A percentile compares a stretch with the other conserved stretches of the same genome.
Evolutionary conservation across 1,140 invertebrate genomes (phyloP).

Genomic region (Leptinotarsa undecemlineata): DNA sequence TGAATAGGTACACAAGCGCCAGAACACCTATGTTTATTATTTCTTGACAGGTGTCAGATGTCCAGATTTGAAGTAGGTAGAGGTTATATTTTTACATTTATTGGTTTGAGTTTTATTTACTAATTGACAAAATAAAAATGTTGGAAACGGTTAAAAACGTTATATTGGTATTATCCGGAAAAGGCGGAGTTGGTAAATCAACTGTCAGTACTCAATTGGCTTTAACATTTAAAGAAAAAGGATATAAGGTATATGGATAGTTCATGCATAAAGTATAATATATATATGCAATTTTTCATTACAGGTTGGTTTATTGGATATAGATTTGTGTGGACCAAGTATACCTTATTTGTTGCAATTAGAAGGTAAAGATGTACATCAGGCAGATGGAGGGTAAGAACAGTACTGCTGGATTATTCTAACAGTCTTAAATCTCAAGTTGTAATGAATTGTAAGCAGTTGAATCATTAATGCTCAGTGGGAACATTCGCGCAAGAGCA

Average conservation of each 20-base stretch:
- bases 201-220: slow-evolving; percentile 89
- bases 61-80: too few relatives aligned
- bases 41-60: too few relatives aligned
- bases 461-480: too few relatives aligned
- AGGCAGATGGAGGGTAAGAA: slow-evolving; percentile 60
- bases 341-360: slow-evolving; percentile 73
- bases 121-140: slow-evolving; percentile 38
- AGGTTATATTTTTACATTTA: too few relatives aligned
- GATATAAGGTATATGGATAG: slow-evolving; percentile 75
- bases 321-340: slow-evolving; percentile 92
- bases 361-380: slow-evolving; percentile 82
- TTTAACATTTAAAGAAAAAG: slow-evolving; percentile 75
- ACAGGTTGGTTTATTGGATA: slow-evolving; percentile 84
- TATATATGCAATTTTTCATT: slow-evolving; percentile 39
- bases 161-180: slow-evolving; percentile 91
- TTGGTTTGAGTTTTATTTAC: too few relatives aligned
- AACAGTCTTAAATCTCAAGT: too few relatives aligned
- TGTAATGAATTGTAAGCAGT: too few relatives aligned
- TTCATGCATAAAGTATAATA: slow-evolving; percentile 16
- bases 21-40: too few relatives aligned
- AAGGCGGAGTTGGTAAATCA: slow-evolving; percentile 97
- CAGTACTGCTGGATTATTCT: too few relatives aligned
- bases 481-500: too few relatives aligned
- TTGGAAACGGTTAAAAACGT: slow-evolving; percentile 84
- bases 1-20: too few relatives aligned